A percentile compares a stretch with the other conserved stretches of the same genome.
These are phyloP conservation scores for Scolopax bukidnonensis DNA, from an alignment of 2,797 vertebrate genomes.

Conservation along the genomic window DNA sequence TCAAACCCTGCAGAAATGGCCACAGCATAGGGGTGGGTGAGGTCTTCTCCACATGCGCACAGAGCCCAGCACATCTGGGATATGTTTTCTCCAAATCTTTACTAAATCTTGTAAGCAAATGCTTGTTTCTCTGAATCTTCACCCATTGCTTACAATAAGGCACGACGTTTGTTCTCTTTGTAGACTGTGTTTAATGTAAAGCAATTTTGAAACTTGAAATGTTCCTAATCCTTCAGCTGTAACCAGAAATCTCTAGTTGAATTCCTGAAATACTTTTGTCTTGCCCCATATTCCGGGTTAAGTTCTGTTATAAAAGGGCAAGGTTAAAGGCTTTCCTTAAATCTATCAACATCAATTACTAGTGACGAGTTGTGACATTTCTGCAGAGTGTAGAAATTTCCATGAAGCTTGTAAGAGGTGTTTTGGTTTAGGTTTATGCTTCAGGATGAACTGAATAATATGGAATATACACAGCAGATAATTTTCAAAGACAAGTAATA, in stretches of 20 bases:
- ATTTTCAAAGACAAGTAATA: neutral
- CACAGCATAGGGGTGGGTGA: neutral
- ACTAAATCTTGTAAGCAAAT: no score
- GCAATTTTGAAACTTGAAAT: neutral
- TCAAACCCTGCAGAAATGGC: neutral
- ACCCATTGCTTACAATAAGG: neutral
- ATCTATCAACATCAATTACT: neutral
- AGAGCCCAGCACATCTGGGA: neutral
- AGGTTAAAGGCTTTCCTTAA: neutral
- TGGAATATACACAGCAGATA: neutral
- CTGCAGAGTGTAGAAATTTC: neutral
- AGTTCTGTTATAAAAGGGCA: neutral
- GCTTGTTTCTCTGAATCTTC: neutral
- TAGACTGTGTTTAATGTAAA: neutral
- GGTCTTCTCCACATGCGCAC: neutral
- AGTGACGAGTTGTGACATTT: neutral
- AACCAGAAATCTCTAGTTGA: neutral
- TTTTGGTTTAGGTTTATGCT: neutral
- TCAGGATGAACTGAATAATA: neutral
- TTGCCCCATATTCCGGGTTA: neutral
- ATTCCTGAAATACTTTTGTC: neutral
- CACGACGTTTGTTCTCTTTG: neutral
- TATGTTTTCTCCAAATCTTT: neutral
- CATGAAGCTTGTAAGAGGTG: neutral
- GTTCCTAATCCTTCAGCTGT: neutral